Evolutionary conservation across 2,888 invertebrate species (phyloP).

Genomic region (Helicoverpa assulta): DNA sequence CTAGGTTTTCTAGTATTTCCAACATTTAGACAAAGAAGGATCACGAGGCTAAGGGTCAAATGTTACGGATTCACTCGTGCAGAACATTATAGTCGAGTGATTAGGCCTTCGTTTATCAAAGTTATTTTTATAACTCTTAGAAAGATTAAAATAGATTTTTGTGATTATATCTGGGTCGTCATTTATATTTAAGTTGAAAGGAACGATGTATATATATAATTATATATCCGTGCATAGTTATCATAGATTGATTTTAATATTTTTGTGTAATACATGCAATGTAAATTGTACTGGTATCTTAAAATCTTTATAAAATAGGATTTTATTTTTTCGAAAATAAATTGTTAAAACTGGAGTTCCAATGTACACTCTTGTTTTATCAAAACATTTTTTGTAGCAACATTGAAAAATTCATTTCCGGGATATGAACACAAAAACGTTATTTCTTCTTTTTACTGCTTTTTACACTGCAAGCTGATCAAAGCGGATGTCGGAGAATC

Average conservation of each 20-base stretch:
- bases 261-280: too few species aligned
- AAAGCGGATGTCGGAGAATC: slow-evolving; percentile 16
- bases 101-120: slow-evolving; percentile 6
- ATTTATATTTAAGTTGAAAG: too few species aligned
- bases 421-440: not conserved
- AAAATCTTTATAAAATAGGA: too few species aligned
- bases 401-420: not conserved
- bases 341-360: not conserved
- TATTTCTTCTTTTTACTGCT: not conserved
- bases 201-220: too few species aligned
- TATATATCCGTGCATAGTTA: too few species aligned
- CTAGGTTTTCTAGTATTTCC: too few species aligned
- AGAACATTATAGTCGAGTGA: slow-evolving; percentile 12
- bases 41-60: slow-evolving; percentile 1
- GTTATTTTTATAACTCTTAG: not conserved
- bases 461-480: slow-evolving; percentile 15
- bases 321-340: too few species aligned
- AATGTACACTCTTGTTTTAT: not conserved
- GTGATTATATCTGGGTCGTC: too few species aligned
- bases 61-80: slow-evolving; percentile 13
- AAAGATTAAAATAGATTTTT: not conserved
- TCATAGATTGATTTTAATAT: too few species aligned
- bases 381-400: not conserved
- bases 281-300: too few species aligned
- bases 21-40: not conserved